phyloP scores from a whole-genome alignment of 2,113 vertebrate species.

The Brachyhypopomus gauderio region DNA sequence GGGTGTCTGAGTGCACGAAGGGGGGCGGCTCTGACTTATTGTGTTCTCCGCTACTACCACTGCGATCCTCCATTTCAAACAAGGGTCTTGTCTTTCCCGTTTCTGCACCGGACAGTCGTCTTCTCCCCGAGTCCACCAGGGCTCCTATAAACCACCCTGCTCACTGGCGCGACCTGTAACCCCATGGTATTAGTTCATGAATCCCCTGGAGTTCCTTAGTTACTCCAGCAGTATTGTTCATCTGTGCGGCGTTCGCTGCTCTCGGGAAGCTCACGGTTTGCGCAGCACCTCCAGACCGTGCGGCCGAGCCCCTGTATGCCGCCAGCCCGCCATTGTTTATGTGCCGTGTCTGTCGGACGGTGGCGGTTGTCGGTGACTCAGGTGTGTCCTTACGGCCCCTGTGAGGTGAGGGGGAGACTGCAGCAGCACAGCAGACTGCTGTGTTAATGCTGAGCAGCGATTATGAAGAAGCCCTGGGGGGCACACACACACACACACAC shows the following conservation, averaged over 20 bases:
- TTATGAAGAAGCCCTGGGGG: neutral
- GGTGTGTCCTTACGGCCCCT: constrained; percentile 38
- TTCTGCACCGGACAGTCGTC: neutral
- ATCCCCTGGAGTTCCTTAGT: neutral
- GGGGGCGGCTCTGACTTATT: neutral
- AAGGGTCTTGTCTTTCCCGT: neutral
- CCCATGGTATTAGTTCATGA: neutral
- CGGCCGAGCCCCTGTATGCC: neutral
- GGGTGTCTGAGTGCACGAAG: neutral
- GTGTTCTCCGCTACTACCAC: neutral
- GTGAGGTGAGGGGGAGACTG: constrained; percentile 26
- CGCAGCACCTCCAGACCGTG: neutral
- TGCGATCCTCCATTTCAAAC: constrained; percentile 12
- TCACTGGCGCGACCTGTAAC: neutral
- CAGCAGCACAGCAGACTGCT: constrained; percentile 7
- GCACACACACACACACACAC: neutral
- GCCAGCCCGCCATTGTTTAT: neutral
- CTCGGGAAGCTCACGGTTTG: constrained; percentile 28
- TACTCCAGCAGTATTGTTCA: neutral
- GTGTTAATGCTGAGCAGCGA: neutral
- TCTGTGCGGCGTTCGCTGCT: neutral
- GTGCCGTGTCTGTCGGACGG: constrained; percentile 7
- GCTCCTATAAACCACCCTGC: neutral
- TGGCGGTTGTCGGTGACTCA: neutral
- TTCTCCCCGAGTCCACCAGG: neutral